These are phyloP conservation scores for Sclerodermus sp. DNA, from an alignment of 2,888 invertebrate species.

Conservation along the genomic window DNA sequence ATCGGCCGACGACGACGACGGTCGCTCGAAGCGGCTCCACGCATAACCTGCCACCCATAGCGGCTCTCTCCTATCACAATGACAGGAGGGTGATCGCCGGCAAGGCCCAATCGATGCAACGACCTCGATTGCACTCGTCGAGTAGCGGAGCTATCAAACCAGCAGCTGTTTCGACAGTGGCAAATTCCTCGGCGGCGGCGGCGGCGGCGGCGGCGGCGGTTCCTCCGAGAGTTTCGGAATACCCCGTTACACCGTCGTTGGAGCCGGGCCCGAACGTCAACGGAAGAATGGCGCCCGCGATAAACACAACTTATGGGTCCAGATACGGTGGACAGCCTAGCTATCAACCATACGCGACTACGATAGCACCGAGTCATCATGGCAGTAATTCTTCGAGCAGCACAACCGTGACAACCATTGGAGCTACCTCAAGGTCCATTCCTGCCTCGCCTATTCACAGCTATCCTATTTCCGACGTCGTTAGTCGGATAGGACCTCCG, in stretches of 20 bases:
- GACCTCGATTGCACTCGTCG: constrained; percentile 35
- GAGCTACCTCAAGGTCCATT: constrained; percentile 29
- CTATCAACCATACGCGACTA: constrained; percentile 45
- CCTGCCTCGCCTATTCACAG: constrained; percentile 15
- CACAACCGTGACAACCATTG: constrained; percentile 45
- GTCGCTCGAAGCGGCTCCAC: constrained; percentile 44
- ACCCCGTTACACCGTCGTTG: constrained; percentile 25
- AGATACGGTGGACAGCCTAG: constrained; percentile 31
- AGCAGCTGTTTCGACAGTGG: no score
- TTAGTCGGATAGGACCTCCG: constrained; percentile 24
- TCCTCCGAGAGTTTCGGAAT: constrained; percentile 34
- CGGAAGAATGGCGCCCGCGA: constrained; percentile 39
- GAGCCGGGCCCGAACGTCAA: constrained; percentile 11
- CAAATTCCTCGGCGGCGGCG: constrained; percentile 12
- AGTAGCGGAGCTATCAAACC: constrained; percentile 13
- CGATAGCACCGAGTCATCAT: constrained; percentile 49
- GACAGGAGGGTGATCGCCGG: constrained; percentile 49
- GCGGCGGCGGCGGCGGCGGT: constrained; percentile 23
- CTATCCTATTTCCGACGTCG: constrained; percentile 35
- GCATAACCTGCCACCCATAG: constrained; percentile 62
- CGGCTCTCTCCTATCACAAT: constrained; percentile 60
- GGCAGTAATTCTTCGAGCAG: constrained; percentile 40
- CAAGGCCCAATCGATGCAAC: constrained; percentile 35
- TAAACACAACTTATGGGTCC: constrained; percentile 47
- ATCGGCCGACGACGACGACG: constrained; percentile 29